phyloP scores from a whole-genome alignment of 2,113 vertebrate genomes.

The Muscicapa adusta region DNA sequence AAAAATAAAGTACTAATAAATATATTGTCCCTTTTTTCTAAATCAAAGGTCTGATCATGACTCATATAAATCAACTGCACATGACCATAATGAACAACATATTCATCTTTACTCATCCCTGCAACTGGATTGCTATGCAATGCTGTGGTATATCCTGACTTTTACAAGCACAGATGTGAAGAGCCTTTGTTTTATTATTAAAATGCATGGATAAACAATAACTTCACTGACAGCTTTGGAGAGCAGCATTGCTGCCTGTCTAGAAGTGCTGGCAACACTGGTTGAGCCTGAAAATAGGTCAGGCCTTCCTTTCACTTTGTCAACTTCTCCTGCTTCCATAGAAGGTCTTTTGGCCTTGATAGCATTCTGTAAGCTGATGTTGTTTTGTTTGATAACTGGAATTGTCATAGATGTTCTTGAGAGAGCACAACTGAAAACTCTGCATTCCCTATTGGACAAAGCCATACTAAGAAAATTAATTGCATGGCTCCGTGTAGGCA shows the following conservation, averaged over 20 bases:
- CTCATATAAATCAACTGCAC: neutral
- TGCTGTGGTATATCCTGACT: neutral
- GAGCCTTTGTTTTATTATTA: neutral
- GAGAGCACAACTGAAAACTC: neutral
- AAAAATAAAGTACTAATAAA: constrained; percentile 20
- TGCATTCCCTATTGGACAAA: neutral
- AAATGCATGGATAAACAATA: neutral
- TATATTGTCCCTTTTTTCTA: neutral
- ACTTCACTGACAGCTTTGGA: neutral
- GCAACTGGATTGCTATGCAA: neutral
- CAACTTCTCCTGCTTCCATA: neutral
- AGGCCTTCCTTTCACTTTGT: neutral
- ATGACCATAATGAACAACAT: neutral
- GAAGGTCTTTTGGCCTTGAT: neutral
- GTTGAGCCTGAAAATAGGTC: neutral
- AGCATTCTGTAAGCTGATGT: neutral
- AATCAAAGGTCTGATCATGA: neutral
- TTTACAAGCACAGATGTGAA: neutral
- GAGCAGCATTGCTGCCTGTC: neutral
- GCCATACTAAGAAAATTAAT: neutral
- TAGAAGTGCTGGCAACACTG: neutral
- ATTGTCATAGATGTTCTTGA: neutral
- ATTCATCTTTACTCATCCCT: neutral
- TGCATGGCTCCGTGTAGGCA: neutral
- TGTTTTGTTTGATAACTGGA: neutral